phyloP scores from a whole-genome alignment of 1,140 invertebrate species.

The Caenorhabditis tropicalis region DNA sequence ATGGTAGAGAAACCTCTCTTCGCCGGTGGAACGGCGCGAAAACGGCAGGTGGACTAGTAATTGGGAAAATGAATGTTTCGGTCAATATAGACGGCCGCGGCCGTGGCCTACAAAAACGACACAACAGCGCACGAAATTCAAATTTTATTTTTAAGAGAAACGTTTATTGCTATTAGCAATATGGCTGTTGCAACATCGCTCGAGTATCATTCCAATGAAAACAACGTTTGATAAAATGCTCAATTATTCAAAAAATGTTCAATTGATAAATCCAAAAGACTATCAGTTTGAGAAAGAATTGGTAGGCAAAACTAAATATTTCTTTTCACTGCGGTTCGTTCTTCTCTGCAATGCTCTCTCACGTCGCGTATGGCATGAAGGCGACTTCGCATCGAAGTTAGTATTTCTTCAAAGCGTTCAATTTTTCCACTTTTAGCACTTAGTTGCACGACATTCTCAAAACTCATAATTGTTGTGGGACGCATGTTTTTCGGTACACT shows the following conservation, averaged over 20 bases:
- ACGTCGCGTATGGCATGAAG: neutral
- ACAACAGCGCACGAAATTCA: neutral
- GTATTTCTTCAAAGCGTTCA: conserved; percentile 12
- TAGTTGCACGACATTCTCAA: conserved; percentile 48
- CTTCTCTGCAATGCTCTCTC: neutral
- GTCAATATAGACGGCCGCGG: neutral
- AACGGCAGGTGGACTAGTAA: neutral
- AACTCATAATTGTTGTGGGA: conserved; percentile 54
- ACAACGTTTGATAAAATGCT: too few relatives aligned
- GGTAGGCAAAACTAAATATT: too few relatives aligned
- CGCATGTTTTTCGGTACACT: conserved; percentile 36
- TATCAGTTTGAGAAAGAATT: too few relatives aligned
- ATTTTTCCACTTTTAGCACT: conserved; percentile 33
- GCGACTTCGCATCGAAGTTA: neutral
- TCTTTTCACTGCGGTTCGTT: too few relatives aligned
- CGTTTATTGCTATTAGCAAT: too few relatives aligned
- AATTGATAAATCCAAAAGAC: too few relatives aligned
- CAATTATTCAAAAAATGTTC: too few relatives aligned
- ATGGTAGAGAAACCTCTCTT: neutral
- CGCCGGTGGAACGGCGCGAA: neutral
- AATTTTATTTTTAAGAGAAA: neutral
- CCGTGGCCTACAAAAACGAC: neutral
- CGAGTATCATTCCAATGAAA: too few relatives aligned
- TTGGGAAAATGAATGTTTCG: neutral
- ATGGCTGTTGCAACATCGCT: too few relatives aligned